Percentiles rank a stretch among this genome's conserved stretches.
phyloP scores from a whole-genome alignment of 2,888 invertebrate genomes.

The Neoitamus cyanurus region DNA sequence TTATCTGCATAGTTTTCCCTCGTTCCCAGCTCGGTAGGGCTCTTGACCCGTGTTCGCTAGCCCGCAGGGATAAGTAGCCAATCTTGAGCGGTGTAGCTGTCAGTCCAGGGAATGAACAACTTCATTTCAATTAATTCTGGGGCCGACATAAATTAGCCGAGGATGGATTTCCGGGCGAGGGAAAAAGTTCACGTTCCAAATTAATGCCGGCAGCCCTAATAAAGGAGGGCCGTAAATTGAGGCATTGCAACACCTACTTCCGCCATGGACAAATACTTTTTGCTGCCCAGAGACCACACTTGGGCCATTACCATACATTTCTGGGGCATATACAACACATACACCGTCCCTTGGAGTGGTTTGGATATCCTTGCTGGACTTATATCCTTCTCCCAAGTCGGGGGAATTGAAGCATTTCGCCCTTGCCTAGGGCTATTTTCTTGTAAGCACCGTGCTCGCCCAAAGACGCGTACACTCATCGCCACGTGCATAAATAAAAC shows the following conservation, averaged over 20 bases:
- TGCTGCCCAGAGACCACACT: not conserved
- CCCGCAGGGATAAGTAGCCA: not conserved
- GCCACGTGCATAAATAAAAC: not conserved
- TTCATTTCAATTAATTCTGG: not conserved
- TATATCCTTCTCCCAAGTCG: not conserved
- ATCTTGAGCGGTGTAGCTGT: not conserved
- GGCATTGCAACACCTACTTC: constrained; percentile 5
- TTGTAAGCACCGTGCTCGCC: not conserved
- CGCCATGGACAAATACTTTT: constrained; percentile 5
- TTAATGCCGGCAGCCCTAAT: constrained; percentile 1
- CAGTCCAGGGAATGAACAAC: not conserved
- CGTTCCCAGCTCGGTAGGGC: not conserved
- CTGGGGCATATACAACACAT: not conserved
- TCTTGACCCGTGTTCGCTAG: not conserved
- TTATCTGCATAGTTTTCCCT: not conserved
- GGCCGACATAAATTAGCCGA: not conserved
- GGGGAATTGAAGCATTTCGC: not conserved
- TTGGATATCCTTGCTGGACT: not conserved
- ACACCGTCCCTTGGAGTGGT: not conserved
- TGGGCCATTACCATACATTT: not conserved
- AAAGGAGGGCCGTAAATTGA: constrained; percentile 1
- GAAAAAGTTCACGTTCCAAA: constrained; percentile 5
- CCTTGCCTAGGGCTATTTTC: not conserved
- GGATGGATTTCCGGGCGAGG: not conserved
- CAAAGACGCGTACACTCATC: not conserved